Percentiles rank a stretch among this genome's conserved stretches.
Evolutionary conservation across 2,888 invertebrate species (phyloP).

Genomic region (Xestia sexstrigata): DNA sequence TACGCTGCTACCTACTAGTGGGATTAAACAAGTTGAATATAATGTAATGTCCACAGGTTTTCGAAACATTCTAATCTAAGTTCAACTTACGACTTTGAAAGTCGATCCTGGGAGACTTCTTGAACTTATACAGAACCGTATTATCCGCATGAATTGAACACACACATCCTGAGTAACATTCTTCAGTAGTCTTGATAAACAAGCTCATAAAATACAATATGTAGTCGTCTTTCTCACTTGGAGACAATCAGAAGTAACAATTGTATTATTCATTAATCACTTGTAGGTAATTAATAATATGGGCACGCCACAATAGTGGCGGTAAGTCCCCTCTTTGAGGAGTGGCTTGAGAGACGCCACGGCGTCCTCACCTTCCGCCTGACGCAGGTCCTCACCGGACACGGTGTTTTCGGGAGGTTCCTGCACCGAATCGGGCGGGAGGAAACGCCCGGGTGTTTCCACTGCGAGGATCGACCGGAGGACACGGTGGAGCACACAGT

Average conservation of each 20-base stretch:
- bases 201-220: background rate
- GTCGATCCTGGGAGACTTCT: background rate
- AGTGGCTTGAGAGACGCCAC: too few species aligned
- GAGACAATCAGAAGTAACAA: background rate
- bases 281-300: too few species aligned
- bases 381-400: too few species aligned
- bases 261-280: background rate
- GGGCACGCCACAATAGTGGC: too few species aligned
- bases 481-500: too few species aligned
- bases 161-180: background rate
- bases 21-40: background rate
- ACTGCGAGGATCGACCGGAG: too few species aligned
- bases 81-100: constrained; percentile 3
- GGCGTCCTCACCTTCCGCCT: too few species aligned
- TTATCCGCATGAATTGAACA: constrained; percentile 2
- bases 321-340: too few species aligned
- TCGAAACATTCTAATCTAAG: constrained; percentile 11
- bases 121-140: constrained; percentile 7
- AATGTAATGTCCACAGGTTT: background rate
- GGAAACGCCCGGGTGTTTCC: too few species aligned
- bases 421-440: too few species aligned
- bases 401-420: too few species aligned
- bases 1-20: background rate
- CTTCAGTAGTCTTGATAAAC: background rate
- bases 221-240: background rate